Evolutionary conservation across 1,140 invertebrate genomes (phyloP).

Genomic region (Pogonognathellus flavescens): DNA sequence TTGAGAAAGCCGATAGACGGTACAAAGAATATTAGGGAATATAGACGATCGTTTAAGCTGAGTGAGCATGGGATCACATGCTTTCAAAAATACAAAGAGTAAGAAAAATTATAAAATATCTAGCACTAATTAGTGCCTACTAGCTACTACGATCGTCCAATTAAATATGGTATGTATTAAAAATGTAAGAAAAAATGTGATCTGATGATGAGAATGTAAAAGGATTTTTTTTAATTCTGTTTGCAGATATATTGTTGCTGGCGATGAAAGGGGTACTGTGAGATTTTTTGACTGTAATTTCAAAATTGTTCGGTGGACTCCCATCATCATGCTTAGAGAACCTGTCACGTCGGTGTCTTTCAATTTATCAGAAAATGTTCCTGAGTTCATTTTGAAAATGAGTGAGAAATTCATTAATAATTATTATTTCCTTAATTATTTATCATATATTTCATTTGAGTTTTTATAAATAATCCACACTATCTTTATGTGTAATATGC

Average conservation of each 20-base stretch:
- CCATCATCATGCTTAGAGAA: slow-evolving; percentile 18
- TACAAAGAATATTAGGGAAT: slow-evolving; percentile 61
- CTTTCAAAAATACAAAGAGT: slow-evolving; percentile 57
- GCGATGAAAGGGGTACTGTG: slow-evolving; percentile 61
- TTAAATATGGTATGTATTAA: too few species aligned
- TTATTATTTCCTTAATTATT: neutral
- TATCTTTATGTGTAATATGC: too few species aligned
- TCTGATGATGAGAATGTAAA: too few species aligned
- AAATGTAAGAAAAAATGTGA: too few species aligned
- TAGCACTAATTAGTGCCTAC: too few species aligned
- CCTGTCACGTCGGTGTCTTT: slow-evolving; percentile 57
- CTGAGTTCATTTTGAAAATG: slow-evolving; percentile 57
- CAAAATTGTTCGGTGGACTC: slow-evolving; percentile 61
- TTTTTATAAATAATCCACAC: too few species aligned
- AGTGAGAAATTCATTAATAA: slow-evolving; percentile 35
- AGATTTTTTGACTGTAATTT: slow-evolving; percentile 62
- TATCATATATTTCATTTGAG: neutral
- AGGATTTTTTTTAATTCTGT: too few species aligned
- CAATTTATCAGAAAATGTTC: slow-evolving; percentile 46
- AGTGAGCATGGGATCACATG: slow-evolving; percentile 57
- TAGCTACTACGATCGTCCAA: too few species aligned
- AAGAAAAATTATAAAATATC: neutral
- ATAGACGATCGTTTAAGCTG: slow-evolving; percentile 56
- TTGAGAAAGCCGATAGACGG: slow-evolving; percentile 56
- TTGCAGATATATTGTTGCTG: slow-evolving; percentile 60